Conservation (phyloP, 1,140 invertebrate genomes). For the Triops longicaudatus region DNA sequence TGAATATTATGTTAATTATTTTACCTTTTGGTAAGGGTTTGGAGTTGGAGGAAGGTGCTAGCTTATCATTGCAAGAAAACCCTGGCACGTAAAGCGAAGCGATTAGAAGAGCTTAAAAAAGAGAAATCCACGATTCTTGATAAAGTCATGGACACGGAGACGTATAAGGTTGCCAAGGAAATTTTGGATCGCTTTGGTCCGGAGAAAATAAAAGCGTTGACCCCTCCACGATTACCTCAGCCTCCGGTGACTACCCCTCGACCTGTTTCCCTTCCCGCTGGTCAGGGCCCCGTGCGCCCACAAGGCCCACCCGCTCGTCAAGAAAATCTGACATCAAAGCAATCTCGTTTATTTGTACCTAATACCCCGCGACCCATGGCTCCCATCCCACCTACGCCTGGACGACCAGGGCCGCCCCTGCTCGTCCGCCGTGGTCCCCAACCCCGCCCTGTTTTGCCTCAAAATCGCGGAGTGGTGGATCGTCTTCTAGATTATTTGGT, state of each 20-base stretch:
- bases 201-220: slow-evolving; percentile 43
- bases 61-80: slow-evolving; percentile 81
- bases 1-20: slow-evolving; percentile 30
- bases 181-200: slow-evolving; percentile 81
- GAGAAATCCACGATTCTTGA: slow-evolving; percentile 85
- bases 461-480: slow-evolving; percentile 64
- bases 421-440: slow-evolving; percentile 35
- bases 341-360: neutral
- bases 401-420: neutral
- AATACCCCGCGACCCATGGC: neutral
- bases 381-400: neutral
- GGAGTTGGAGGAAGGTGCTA: slow-evolving; percentile 63
- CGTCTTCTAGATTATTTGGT: slow-evolving; percentile 86
- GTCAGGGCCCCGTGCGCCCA: neutral
- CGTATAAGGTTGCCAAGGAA: slow-evolving; percentile 90
- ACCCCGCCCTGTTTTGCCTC: slow-evolving; percentile 48
- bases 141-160: slow-evolving; percentile 94
- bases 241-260: neutral
- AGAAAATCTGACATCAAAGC: neutral
- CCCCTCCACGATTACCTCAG: neutral
- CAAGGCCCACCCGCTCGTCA: neutral
- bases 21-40: slow-evolving; percentile 53
- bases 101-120: slow-evolving; percentile 59
- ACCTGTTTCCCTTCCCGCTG: neutral
- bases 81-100: slow-evolving; percentile 67